Evolutionary conservation across 2,797 vertebrate genomes (phyloP).

Genomic region (Cynodonichthys magdalenae): DNA sequence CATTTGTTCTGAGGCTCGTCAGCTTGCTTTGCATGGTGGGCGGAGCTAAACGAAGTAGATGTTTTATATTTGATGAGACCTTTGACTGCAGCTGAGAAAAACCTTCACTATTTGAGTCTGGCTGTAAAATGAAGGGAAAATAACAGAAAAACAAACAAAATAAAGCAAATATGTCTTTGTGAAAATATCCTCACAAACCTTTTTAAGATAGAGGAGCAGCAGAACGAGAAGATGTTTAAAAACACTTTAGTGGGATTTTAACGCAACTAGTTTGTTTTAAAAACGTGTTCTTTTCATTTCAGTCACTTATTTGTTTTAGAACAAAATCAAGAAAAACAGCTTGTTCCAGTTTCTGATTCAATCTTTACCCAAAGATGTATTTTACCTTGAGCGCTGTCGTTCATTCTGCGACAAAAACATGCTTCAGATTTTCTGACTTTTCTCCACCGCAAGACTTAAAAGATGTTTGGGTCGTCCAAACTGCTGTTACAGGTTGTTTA

Average conservation of each 20-base stretch:
- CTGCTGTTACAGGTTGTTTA: too few species aligned
- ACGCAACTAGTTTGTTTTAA: not conserved
- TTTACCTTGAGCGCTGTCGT: not conserved
- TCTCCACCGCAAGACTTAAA: too few species aligned
- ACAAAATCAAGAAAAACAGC: not conserved
- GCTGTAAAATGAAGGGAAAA: conserved; percentile 5
- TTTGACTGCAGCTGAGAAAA: conserved; percentile 28
- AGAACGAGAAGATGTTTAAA: conserved; percentile 28
- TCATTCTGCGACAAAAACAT: too few species aligned
- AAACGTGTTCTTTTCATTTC: not conserved
- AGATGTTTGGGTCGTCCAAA: too few species aligned
- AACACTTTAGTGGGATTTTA: not conserved
- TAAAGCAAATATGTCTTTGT: conserved; percentile 41
- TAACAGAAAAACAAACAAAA: conserved; percentile 2
- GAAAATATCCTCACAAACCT: not conserved
- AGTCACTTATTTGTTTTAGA: not conserved
- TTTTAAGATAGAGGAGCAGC: not conserved
- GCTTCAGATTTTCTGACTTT: too few species aligned
- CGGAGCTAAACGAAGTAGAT: conserved; percentile 19
- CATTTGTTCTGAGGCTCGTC: conserved; percentile 19
- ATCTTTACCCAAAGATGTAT: not conserved
- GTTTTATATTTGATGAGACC: conserved; percentile 8
- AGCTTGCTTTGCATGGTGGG: conserved; percentile 16
- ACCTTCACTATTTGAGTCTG: not conserved
- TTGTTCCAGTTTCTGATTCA: not conserved